Percentiles rank a stretch among this genome's conserved stretches.
phyloP scores from a whole-genome alignment of 2,888 invertebrate species.

The Idaea dimidiata region DNA sequence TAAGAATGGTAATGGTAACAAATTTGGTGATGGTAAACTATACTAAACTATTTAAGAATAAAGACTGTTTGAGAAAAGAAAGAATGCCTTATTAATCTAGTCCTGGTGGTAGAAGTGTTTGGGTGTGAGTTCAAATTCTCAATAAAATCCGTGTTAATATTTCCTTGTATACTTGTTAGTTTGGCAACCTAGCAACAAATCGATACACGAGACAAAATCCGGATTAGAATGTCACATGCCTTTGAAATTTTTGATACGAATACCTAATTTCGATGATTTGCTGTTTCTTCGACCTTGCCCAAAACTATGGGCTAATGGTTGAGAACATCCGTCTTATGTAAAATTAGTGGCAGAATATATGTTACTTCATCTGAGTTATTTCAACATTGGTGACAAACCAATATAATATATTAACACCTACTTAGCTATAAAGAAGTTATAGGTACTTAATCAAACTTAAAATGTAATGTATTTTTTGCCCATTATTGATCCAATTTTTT shows the following conservation, averaged over 20 bases:
- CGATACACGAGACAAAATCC: not conserved
- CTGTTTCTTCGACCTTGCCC: not conserved
- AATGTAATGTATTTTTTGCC: no score
- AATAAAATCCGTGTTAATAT: no score
- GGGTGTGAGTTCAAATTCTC: no score
- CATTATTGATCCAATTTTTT: no score
- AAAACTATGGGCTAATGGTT: not conserved
- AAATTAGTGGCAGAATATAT: not conserved
- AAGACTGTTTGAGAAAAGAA: no score
- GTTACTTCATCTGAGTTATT: not conserved
- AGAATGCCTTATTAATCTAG: no score
- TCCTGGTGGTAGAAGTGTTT: no score
- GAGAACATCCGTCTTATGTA: not conserved
- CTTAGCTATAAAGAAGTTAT: not conserved
- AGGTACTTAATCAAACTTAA: not conserved
- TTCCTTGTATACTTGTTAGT: not conserved
- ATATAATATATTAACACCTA: not conserved
- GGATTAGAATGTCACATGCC: not conserved
- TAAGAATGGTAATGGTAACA: no score
- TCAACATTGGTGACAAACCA: not conserved
- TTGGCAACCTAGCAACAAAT: not conserved
- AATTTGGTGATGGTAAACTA: no score
- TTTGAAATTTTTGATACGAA: conserved; percentile 1
- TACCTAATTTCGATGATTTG: not conserved
- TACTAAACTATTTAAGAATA: no score